phyloP scores from a whole-genome alignment of 1,140 invertebrate genomes.

The Thaumetopoea pityocampa region DNA sequence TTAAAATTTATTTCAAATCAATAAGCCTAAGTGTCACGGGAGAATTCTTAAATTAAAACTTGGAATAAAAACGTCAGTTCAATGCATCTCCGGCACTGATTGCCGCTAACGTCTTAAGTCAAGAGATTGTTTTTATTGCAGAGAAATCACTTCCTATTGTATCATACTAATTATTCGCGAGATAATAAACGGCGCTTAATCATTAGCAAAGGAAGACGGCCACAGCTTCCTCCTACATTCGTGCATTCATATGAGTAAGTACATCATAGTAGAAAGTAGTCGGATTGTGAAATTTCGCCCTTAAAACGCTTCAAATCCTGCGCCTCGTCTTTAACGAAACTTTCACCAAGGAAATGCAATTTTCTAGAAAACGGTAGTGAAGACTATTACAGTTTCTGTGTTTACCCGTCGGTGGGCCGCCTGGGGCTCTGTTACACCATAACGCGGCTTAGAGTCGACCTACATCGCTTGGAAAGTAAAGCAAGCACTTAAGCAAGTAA shows the following conservation, averaged over 20 bases:
- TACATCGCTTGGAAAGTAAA: constrained; percentile 39
- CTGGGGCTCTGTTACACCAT: constrained; percentile 54
- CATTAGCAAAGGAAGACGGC: constrained; percentile 24
- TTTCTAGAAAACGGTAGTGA: constrained; percentile 73
- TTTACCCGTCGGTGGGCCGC: constrained; percentile 55
- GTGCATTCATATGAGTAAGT: constrained; percentile 31
- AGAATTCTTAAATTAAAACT: too few species aligned
- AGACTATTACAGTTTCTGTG: constrained; percentile 59
- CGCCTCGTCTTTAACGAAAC: constrained; percentile 57
- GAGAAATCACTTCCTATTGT: too few species aligned
- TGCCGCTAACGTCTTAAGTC: too few species aligned
- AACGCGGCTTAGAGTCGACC: constrained; percentile 44
- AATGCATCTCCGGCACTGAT: too few species aligned
- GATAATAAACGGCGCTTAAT: constrained; percentile 7
- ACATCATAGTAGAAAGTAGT: constrained; percentile 34
- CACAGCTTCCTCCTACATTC: constrained; percentile 19
- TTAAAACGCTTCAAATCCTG: constrained; percentile 43
- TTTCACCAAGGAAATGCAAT: constrained; percentile 70
- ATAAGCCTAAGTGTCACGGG: too few species aligned
- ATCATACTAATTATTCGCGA: too few species aligned
- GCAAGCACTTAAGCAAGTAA: constrained; percentile 13
- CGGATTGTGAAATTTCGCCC: constrained; percentile 40
- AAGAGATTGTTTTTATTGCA: too few species aligned
- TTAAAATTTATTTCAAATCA: too few species aligned
- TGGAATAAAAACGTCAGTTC: too few species aligned